phyloP scores from a whole-genome alignment of 2,888 invertebrate species.

The Melanchra persicariae region DNA sequence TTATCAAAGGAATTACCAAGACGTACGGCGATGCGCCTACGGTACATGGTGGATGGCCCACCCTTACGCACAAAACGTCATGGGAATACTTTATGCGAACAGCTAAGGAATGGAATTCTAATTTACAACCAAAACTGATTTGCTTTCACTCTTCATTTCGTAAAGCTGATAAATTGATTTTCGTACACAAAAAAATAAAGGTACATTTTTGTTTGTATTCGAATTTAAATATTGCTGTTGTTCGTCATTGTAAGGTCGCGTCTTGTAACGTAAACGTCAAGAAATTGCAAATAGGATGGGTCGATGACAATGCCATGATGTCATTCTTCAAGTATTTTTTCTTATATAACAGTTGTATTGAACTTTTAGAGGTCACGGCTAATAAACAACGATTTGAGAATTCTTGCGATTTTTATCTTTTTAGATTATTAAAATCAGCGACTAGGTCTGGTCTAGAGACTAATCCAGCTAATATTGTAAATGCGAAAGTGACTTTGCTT shows the following conservation, averaged over 20 bases:
- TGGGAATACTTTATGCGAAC: neutral
- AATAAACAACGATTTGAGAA: constrained; percentile 20
- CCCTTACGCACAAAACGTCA: neutral
- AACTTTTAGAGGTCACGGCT: constrained; percentile 46
- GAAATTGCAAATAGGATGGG: constrained; percentile 47
- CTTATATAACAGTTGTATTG: constrained; percentile 39
- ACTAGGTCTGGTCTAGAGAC: too few species aligned
- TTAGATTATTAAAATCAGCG: neutral
- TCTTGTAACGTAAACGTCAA: constrained; percentile 15
- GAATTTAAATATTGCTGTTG: constrained; percentile 23
- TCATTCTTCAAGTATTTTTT: constrained; percentile 32
- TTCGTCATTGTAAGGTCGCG: constrained; percentile 31
- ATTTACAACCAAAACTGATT: neutral
- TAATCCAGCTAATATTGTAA: too few species aligned
- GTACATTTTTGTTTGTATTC: neutral
- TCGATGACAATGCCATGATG: constrained; percentile 41
- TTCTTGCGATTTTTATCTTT: neutral
- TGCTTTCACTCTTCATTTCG: neutral
- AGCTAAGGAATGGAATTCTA: neutral
- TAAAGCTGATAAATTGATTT: neutral
- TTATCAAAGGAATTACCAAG: too few species aligned
- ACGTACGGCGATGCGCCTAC: too few species aligned
- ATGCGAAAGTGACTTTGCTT: too few species aligned
- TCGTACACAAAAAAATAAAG: neutral
- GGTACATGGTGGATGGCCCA: neutral